Base-by-base conservation (phyloP, 2,113 vertebrate genomes). In the Collichthys lucidus region DNA sequence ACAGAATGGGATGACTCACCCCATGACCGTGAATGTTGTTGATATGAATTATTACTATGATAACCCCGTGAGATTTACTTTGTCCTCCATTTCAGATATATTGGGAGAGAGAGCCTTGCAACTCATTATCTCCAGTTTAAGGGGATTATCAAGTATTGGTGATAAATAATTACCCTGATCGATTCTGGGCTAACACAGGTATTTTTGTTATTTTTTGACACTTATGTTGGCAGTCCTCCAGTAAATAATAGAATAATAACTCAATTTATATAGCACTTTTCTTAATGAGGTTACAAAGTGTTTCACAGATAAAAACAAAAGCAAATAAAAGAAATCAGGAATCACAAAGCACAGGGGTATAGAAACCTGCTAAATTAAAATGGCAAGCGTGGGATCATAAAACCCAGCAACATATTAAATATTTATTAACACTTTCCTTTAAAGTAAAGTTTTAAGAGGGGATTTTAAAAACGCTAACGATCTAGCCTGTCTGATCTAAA, bases 81-180 rank as follows among this genome's bases (percentile, higher is more conserved):
- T 16, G 47, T 26, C 47, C 60, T 63, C 31, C 44, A 60, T 20
- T 26, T 69, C n/a, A 10, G 52, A 66, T 72, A 47, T 49, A 60
- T 49, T 47, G 7, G 46, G 22, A 49, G 26, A 26, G 11, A 59
- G 2, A 57, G 10, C 49, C 26, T 50, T 31, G 6, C 19, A 53
- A 60, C n/a, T 40, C 2, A 42, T 3, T 61, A 24, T 71, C 42
- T 59, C 52, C 15, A 70, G 55, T 61, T 67, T 61, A 74, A 74
- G n/a, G n/a, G 67, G 76, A 77, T 85, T 72, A 81, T 68, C 52
- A 68, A 67, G 81, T 74, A 60, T 86, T 57, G 56, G 61, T 12
- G 26, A 85, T 83, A 77, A 74, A 86, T 74, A 82, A 72, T 56
- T 77, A 22, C 66, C 15, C 29, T 42, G 31, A 85, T 76, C 81